These are phyloP conservation scores for Paramacrobiotus metropolitanus DNA, from an alignment of 1,140 invertebrate genomes.

Conservation along the genomic window DNA sequence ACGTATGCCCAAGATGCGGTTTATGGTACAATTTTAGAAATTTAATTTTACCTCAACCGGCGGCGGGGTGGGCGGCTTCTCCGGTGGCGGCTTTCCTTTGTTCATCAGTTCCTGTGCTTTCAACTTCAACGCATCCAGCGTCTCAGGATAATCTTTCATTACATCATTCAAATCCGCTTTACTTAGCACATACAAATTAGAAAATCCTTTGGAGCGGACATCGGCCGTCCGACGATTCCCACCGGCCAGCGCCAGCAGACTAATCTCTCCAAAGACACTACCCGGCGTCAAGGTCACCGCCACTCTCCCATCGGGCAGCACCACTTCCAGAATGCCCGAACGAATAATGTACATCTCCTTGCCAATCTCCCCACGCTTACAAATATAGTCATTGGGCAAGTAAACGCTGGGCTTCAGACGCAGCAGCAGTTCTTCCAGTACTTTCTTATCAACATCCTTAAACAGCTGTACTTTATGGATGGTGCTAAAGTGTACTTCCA, in stretches of 20 bases:
- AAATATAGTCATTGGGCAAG: conserved; percentile 21
- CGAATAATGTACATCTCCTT: conserved; percentile 3
- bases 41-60: background rate
- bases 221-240: background rate
- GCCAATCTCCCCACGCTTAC: background rate
- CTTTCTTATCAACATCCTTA: conserved; percentile 40
- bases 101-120: conserved; percentile 17
- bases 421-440: conserved; percentile 66
- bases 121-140: conserved; percentile 26
- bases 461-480: conserved; percentile 71
- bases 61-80: background rate
- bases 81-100: background rate
- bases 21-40: background rate
- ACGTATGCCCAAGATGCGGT: too few relatives aligned
- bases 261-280: conserved; percentile 4
- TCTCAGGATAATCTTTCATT: conserved; percentile 30
- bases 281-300: background rate
- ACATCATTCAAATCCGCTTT: conserved; percentile 30
- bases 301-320: background rate
- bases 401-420: conserved; percentile 65
- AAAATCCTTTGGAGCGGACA: conserved; percentile 26
- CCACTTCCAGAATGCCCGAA: background rate
- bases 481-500: conserved; percentile 67
- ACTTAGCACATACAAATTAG: conserved; percentile 28
- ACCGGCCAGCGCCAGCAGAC: background rate